phyloP scores from a whole-genome alignment of 2,888 invertebrate genomes.

The Drosophila anceps region DNA sequence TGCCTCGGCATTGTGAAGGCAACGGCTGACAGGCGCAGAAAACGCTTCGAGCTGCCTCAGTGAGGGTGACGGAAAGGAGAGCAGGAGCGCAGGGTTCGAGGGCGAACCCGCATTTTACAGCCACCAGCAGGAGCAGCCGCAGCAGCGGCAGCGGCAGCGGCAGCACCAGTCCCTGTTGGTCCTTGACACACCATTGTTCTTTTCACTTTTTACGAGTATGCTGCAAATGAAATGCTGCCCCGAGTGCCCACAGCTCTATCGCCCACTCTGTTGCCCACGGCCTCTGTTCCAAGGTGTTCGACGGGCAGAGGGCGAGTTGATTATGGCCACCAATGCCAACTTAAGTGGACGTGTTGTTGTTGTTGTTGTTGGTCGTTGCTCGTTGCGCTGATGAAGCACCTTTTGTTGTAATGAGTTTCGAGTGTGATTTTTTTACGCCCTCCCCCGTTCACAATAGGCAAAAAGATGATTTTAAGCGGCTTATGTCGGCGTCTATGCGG shows the following conservation, averaged over 20 bases:
- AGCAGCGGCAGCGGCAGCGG: neutral
- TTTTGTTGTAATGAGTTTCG: slow-evolving; percentile 81
- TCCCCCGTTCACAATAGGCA: neutral
- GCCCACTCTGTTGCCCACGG: neutral
- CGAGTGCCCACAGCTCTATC: slow-evolving; percentile 5
- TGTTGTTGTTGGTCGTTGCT: slow-evolving; percentile 34
- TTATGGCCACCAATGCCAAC: slow-evolving; percentile 72
- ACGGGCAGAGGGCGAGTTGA: slow-evolving; percentile 58
- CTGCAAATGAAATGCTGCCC: slow-evolving; percentile 70
- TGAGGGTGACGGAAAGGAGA: neutral
- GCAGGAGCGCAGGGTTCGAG: neutral
- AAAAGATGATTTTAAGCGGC: slow-evolving; percentile 67
- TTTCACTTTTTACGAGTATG: slow-evolving; percentile 72
- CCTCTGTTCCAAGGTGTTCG: slow-evolving; percentile 61
- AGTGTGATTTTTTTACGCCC: slow-evolving; percentile 61
- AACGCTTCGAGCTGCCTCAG: slow-evolving; percentile 16
- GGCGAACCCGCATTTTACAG: slow-evolving; percentile 11
- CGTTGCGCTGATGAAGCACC: slow-evolving; percentile 75
- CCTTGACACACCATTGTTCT: slow-evolving; percentile 73
- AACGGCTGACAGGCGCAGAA: slow-evolving; percentile 69
- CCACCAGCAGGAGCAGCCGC: neutral
- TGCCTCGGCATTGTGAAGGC: slow-evolving; percentile 71
- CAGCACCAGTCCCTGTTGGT: slow-evolving; percentile 43
- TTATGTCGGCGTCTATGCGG: slow-evolving; percentile 55
- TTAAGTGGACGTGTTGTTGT: slow-evolving; percentile 65